Evolutionary conservation across 2,888 invertebrate species (phyloP), one percentile per base, ranked within the genome.

Genomic region (Drosophila glabriapex): DNA sequence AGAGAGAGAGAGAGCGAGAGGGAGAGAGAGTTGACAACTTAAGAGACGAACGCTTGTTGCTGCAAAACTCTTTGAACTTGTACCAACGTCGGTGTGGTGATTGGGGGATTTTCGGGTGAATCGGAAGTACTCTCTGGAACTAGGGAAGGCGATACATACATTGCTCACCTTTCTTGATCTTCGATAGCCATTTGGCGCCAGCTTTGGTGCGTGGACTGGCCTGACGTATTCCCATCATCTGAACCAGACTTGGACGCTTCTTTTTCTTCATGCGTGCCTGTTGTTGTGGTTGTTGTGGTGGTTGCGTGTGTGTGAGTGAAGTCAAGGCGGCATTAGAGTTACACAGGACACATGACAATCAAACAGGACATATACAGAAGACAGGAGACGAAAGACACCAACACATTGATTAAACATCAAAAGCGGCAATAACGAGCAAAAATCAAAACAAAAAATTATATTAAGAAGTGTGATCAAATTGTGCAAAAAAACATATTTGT

Each of bases 121-220:
- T 28, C 25, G 29, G 37, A 37, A 37, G 12, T 65, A 61, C 76
- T 56, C 69, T 67, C 56, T 56, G 12, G 16, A 46, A 46, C 46
- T 72, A 76, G 68, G 69, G 60, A 76, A 78, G 82, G 70, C 80
- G 87, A 89, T 81, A 96, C 64, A 97, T 96, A 91, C 91, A 90
- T 91, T 91, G 92, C 93, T 97, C 97, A 78, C 96, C 96, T 92
- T 97, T 96, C 93, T 97, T 97, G 85, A 97, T 97, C 93, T 97
- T 97, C 60, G 97, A 96, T 70, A 97, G 94, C 97, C 97, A 97
- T 92, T 97, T 97, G 81, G 97, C 96, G 41, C 97, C 97, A 88
- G 97, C 97, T 93, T 97, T 97, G 14, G 97, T 96, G 71, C 97
- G 95, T 16, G 97, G 97, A 90, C 97, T 97, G 93, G 97, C 94